Conservation (phyloP, 2,888 invertebrate genomes). For the Trissolcus brochymenae region DNA sequence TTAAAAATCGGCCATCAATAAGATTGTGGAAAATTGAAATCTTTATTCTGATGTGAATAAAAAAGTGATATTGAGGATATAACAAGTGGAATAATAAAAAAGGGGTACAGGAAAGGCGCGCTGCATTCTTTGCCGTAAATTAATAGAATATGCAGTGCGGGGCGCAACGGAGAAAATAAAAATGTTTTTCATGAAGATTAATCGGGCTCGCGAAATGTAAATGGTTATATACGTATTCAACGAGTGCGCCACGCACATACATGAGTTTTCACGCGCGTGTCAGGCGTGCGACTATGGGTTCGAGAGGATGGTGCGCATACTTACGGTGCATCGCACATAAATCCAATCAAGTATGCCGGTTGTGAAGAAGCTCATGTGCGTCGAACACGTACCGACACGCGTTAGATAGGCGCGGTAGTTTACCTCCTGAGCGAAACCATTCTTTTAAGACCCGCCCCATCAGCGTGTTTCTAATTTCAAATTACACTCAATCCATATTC, state of each 20-base stretch:
- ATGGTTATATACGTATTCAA: constrained; percentile 46
- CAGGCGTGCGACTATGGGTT: constrained; percentile 55
- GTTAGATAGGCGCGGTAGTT: constrained; percentile 67
- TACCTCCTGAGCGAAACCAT: constrained; percentile 63
- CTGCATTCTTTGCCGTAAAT: constrained; percentile 43
- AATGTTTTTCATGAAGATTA: constrained; percentile 52
- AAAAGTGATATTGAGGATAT: too few species aligned
- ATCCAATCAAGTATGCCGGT: constrained; percentile 68
- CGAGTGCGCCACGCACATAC: constrained; percentile 48
- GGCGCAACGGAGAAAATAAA: constrained; percentile 47
- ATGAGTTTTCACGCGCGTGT: constrained; percentile 59
- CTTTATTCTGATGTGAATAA: not conserved
- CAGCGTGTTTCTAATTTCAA: constrained; percentile 18
- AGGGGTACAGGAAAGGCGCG: constrained; percentile 30
- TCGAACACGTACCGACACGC: constrained; percentile 64
- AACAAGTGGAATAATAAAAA: constrained; percentile 4
- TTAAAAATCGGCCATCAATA: not conserved
- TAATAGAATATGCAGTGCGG: constrained; percentile 43
- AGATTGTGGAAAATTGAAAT: not conserved
- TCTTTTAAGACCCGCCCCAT: constrained; percentile 56
- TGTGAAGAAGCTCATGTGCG: constrained; percentile 65
- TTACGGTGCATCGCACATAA: constrained; percentile 68
- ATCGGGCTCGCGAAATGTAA: constrained; percentile 47
- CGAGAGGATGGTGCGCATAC: constrained; percentile 60
- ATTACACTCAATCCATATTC: not conserved